Percentiles rank a stretch among this genome's conserved stretches.
These are phyloP conservation scores for Micromussa lordhowensis DNA, from an alignment of 92 coral and sea anemone species.

Conservation along the genomic window DNA sequence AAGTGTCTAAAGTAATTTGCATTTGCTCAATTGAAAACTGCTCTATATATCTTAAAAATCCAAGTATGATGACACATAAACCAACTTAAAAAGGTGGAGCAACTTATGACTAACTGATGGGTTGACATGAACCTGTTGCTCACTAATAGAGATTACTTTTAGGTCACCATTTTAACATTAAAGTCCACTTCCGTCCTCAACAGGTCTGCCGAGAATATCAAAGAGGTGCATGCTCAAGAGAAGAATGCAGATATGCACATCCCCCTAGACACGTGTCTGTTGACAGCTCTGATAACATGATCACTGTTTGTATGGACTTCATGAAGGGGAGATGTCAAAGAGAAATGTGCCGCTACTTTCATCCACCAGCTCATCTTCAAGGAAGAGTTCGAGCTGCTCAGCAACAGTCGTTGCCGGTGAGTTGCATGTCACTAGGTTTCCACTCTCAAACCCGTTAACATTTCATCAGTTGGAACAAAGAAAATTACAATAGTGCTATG, in stretches of 20 bases:
- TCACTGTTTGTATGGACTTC: constrained; percentile 99
- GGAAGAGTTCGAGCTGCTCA: constrained; percentile 93
- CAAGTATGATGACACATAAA: too few species aligned
- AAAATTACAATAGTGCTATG: background rate
- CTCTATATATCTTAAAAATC: too few species aligned
- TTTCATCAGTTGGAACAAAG: background rate
- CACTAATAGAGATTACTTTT: too few species aligned
- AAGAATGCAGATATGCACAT: constrained; percentile 92
- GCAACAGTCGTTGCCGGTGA: constrained; percentile 58
- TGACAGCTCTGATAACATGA: constrained; percentile 90
- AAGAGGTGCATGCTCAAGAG: constrained; percentile 90
- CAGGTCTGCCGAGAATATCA: constrained; percentile 96
- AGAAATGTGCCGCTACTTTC: constrained; percentile 96
- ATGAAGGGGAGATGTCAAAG: constrained; percentile 95
- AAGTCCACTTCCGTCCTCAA: background rate
- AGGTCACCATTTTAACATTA: background rate
- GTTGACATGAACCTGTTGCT: too few species aligned
- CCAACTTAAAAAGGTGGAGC: too few species aligned
- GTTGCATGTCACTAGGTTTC: constrained; percentile 27
- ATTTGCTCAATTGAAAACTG: too few species aligned
- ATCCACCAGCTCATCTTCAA: constrained; percentile 95
- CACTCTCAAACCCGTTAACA: background rate
- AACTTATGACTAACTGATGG: too few species aligned
- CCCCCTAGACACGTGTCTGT: constrained; percentile 87
- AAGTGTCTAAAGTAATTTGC: too few species aligned